Conservation (phyloP, 92 coral and sea anemone species). For the Epizoanthus ramosus region DNA sequence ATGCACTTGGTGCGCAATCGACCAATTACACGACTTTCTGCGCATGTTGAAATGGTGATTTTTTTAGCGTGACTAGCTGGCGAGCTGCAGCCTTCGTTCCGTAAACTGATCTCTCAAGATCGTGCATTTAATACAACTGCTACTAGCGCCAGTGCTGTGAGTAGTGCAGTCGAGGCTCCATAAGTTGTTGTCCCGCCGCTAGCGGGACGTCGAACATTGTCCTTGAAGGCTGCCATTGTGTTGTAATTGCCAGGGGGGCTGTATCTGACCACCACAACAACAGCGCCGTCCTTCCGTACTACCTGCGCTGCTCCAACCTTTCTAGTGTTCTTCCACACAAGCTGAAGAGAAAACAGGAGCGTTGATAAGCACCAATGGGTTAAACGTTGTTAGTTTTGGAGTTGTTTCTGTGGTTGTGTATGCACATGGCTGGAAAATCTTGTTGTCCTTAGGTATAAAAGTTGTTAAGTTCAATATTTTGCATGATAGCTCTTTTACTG, state of each 20-base stretch:
- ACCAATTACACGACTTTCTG: too few species aligned
- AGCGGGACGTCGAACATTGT: conserved; percentile 52
- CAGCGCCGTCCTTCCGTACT: conserved; percentile 54
- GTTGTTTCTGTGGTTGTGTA: too few species aligned
- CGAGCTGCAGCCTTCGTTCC: too few species aligned
- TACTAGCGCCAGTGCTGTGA: not conserved
- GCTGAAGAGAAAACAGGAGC: conserved; percentile 42
- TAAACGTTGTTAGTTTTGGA: too few species aligned
- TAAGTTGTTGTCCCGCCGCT: not conserved
- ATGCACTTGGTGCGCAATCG: too few species aligned
- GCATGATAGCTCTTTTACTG: too few species aligned
- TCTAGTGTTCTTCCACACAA: conserved; percentile 81
- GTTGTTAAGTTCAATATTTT: too few species aligned
- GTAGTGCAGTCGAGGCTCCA: not conserved
- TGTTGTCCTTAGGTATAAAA: too few species aligned
- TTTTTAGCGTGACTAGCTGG: too few species aligned
- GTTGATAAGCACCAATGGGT: too few species aligned
- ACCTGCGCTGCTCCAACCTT: conserved; percentile 81
- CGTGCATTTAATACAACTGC: conserved; percentile 7
- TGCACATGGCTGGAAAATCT: too few species aligned
- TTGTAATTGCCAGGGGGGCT: conserved; percentile 80
- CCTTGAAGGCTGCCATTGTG: conserved; percentile 42
- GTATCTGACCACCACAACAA: conserved; percentile 75
- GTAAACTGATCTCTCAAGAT: not conserved
- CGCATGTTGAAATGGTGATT: too few species aligned